These are phyloP conservation scores for Caenorhabditis sp. DNA, from an alignment of 2,888 invertebrate genomes.

Conservation along the genomic window DNA sequence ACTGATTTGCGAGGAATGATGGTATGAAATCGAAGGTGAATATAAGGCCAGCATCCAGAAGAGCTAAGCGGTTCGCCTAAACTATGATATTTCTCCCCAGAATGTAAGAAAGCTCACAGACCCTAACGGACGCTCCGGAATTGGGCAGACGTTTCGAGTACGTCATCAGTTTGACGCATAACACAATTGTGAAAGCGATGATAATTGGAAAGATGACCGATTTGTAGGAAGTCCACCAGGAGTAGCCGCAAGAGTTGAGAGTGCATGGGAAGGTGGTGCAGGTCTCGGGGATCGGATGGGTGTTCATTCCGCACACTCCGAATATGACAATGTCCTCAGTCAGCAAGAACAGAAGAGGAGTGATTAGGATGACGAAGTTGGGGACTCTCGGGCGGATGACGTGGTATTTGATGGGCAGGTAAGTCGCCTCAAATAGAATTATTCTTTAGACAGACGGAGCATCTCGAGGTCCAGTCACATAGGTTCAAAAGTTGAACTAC, in stretches of 20 bases:
- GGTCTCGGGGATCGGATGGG: not conserved
- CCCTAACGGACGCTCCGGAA: slow-evolving; percentile 9
- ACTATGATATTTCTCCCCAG: not conserved
- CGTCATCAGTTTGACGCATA: slow-evolving; percentile 21
- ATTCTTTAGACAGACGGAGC: not conserved
- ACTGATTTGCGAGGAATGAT: slow-evolving; percentile 27
- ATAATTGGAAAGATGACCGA: slow-evolving; percentile 35
- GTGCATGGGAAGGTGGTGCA: slow-evolving; percentile 44
- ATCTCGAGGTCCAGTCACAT: no score
- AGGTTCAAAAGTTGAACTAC: no score
- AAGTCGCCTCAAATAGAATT: slow-evolving; percentile 27
- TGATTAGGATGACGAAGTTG: not conserved
- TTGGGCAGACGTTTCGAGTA: slow-evolving; percentile 26
- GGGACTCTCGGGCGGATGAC: slow-evolving; percentile 15
- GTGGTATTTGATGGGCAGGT: slow-evolving; percentile 39
- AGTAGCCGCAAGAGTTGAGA: slow-evolving; percentile 25
- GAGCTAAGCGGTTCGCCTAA: slow-evolving; percentile 46
- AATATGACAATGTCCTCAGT: slow-evolving; percentile 37
- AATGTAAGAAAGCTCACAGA: not conserved
- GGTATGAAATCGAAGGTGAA: slow-evolving; percentile 44
- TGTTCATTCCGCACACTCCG: slow-evolving; percentile 22
- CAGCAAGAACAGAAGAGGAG: slow-evolving; percentile 8
- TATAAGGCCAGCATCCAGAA: slow-evolving; percentile 36
- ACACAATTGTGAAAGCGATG: slow-evolving; percentile 19
- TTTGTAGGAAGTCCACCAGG: slow-evolving; percentile 47